A percentile compares a stretch with the other conserved stretches of the same genome.
phyloP scores from a whole-genome alignment of 2,888 invertebrate species.

The Sialis lutaria region DNA sequence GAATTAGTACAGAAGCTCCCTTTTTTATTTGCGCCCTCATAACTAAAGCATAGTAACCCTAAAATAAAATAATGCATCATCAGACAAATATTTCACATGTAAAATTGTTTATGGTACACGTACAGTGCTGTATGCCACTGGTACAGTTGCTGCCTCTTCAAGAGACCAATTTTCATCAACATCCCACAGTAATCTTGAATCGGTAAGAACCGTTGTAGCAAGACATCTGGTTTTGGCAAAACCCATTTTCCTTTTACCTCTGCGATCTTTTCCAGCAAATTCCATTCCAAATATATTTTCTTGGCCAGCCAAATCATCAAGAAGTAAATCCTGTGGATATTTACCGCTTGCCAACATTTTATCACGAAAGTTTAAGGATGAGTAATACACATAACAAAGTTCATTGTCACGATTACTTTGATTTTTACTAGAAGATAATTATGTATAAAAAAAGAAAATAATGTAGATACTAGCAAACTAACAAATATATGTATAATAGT shows the following conservation, averaged over 20 bases:
- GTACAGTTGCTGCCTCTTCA: slow-evolving; percentile 47
- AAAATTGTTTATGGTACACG: too few species aligned
- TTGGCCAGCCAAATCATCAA: slow-evolving; percentile 9
- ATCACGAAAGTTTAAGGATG: not conserved
- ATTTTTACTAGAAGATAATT: too few species aligned
- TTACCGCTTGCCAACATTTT: not conserved
- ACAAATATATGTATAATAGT: too few species aligned
- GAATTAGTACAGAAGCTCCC: slow-evolving; percentile 65
- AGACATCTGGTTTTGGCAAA: slow-evolving; percentile 25
- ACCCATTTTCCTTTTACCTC: slow-evolving; percentile 28
- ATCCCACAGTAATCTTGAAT: slow-evolving; percentile 30
- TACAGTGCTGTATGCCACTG: slow-evolving; percentile 41
- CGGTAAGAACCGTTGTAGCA: slow-evolving; percentile 30
- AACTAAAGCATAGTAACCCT: slow-evolving; percentile 21
- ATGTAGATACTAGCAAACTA: too few species aligned
- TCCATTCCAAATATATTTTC: not conserved
- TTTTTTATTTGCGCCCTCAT: slow-evolving; percentile 62
- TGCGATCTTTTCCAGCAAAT: slow-evolving; percentile 7
- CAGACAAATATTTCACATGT: slow-evolving; percentile 18
- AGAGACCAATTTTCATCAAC: slow-evolving; percentile 40
- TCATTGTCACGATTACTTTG: not conserved
- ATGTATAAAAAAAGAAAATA: too few species aligned
- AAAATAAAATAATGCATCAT: too few species aligned
- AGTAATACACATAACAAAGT: not conserved
- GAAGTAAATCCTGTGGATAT: not conserved